Evolutionary conservation across 92 coral and sea anemone species (phyloP).

Genomic region (Umimayanthus kanabou): DNA sequence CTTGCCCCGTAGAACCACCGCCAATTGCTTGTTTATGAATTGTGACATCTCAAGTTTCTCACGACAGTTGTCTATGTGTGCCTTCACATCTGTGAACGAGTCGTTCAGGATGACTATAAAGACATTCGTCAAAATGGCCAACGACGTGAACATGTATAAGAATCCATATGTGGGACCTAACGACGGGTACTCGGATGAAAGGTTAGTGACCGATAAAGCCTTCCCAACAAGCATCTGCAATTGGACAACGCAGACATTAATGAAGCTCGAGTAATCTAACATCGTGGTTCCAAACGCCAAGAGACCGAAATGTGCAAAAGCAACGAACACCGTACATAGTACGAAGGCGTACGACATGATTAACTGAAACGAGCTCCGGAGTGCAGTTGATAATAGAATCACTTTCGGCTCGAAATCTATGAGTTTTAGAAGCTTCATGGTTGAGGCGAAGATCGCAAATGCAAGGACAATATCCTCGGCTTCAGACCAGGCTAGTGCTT

Average conservation of each 20-base stretch:
- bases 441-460: conserved; percentile 47
- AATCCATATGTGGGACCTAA: conserved; percentile 37
- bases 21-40: conserved; percentile 24
- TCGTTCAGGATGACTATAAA: conserved; percentile 48
- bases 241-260: conserved; percentile 29
- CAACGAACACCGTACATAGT: conserved; percentile 33
- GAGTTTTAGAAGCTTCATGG: conserved; percentile 45
- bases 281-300: conserved; percentile 40
- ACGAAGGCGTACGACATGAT: conserved; percentile 26
- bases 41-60: conserved; percentile 50
- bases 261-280: conserved; percentile 35
- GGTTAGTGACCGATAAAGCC: conserved; percentile 42
- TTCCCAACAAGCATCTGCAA: conserved; percentile 46
- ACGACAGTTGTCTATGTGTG: conserved; percentile 22
- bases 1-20: not conserved
- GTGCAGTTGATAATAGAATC: conserved; percentile 40
- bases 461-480: conserved; percentile 39
- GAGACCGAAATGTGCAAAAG: conserved; percentile 45
- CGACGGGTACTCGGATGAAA: conserved; percentile 25
- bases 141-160: conserved; percentile 18
- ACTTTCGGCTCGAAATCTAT: conserved; percentile 42
- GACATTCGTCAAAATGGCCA: conserved; percentile 40
- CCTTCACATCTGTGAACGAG: conserved; percentile 41
- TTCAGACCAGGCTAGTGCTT: conserved; percentile 23
- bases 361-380: conserved; percentile 32